These are phyloP conservation scores for Pristiophorus japonicus DNA, from an alignment of 2,113 vertebrate species.

Conservation along the genomic window DNA sequence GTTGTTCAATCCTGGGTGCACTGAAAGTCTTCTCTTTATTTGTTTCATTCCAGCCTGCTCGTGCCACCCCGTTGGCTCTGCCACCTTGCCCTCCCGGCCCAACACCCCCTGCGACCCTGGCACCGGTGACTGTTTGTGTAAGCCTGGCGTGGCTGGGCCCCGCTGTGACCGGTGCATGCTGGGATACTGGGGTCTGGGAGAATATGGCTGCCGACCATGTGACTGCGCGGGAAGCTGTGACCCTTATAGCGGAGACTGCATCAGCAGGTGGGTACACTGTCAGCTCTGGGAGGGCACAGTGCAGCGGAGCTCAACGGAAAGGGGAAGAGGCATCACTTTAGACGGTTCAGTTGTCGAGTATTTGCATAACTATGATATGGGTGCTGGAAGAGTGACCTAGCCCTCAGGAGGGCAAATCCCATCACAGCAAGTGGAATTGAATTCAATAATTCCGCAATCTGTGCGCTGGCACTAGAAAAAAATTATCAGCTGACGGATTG, in stretches of 20 bases:
- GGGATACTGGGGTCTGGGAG: slow-evolving; percentile 88
- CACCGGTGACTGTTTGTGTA: slow-evolving; percentile 86
- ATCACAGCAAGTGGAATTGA: not conserved
- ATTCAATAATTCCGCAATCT: not conserved
- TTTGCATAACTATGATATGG: not conserved
- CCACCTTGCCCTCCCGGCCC: slow-evolving; percentile 59
- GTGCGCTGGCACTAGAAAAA: not conserved
- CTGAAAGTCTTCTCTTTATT: not conserved
- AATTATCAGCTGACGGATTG: not conserved
- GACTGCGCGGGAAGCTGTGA: slow-evolving; percentile 85
- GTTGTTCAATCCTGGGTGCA: not conserved
- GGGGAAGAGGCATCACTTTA: not conserved
- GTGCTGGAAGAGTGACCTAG: too few species aligned
- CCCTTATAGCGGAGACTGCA: slow-evolving; percentile 78
- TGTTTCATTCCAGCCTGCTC: slow-evolving; percentile 64
- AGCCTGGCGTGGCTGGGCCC: slow-evolving; percentile 79
- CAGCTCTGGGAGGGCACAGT: too few species aligned
- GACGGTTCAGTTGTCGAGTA: not conserved
- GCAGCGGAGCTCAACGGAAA: not conserved
- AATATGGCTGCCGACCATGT: slow-evolving; percentile 83
- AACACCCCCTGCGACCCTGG: slow-evolving; percentile 69
- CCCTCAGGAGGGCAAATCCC: too few species aligned
- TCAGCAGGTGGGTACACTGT: slow-evolving; percentile 61
- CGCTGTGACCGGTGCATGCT: slow-evolving; percentile 83
- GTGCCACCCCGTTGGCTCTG: slow-evolving; percentile 79